Base-by-base conservation (phyloP, 2,797 vertebrate species). In the Rhinichthys osculus region DNA sequence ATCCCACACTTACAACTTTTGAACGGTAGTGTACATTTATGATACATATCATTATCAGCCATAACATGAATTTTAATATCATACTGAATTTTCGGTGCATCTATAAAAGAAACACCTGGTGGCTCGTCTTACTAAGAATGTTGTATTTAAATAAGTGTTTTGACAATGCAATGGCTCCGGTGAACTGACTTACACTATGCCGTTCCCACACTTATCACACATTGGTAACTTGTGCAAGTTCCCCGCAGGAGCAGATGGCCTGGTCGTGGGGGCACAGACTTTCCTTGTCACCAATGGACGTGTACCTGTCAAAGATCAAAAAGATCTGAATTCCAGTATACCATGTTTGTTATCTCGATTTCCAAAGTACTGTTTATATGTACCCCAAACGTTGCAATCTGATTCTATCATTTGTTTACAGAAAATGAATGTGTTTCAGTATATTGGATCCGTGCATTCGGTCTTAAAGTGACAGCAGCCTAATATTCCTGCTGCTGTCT, bases 191-290 rank as follows among this genome's bases (percentile, higher is more conserved):
- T 94, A 99, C 98, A 99, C 94, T 77, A 99, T 99, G 89, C 98
- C 98, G 64, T 95, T 98, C 59, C 97, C 97, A 90, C 98, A 99
- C 89, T 97, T 98, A 95, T 99, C 97, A 59, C 98, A 99, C 89
- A 97, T 87, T 0, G 98, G 98, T 94, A 99, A 95, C 91, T 97
- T 99, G 92, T 97, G 98, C 59, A 94, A 94, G 88, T 96, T 95
- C 73, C 97, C 96, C n/a, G 93, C 91, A 33, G 96, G 94, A 0
- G 93, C 71, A 0, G 93, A 90, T 4, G 87, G 91, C 91, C 97
- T 99, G 14, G 96, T 97, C 4, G 94, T 93, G 0, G 98, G 98
- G 21, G 98, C 97, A 90, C 94, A 96, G 57, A 99, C 98, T 1
- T 96, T 97, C 88, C 96, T 95, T 21, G 95, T 99, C 88, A 97